Base-by-base conservation (phyloP, 2,113 vertebrate genomes). In the Opisthocomus hoazin region DNA sequence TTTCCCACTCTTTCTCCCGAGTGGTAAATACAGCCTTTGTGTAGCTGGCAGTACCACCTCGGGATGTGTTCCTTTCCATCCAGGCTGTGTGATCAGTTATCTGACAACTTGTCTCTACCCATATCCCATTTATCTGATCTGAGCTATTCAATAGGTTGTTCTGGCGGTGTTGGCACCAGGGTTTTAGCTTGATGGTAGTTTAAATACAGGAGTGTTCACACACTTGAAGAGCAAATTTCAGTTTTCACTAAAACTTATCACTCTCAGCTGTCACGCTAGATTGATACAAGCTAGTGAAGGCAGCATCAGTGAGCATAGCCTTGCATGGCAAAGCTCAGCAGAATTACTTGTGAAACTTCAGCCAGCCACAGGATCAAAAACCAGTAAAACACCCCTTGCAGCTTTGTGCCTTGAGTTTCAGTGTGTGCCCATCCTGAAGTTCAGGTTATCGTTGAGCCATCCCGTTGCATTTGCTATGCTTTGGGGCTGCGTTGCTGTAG, bases 381-480 rank as follows among this genome's bases (percentile, higher is more conserved):
- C 4, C 19, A 15, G 15, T 34, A 5, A 45, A 75, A 26, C 3
- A 22, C 1, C 32, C 14, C 39, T 8, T 1, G 19, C 29, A 43
- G 37, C 19, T 50, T 11, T 37, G 56, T 23, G 37, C 60, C 54
- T 18, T 7, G n/a, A 45, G 21, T 26, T 39, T 36, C 24, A 51
- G 0, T 0, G 0, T 6, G 61, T 61, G 36, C n/a, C 45, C 34
- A 3, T 34, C 14, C 53, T 14, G 4, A 24, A 23, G n/a, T 3
- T 22, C 39, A 30, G 34, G 13, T 36, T n/a, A 16, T 8, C 15
- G 4, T 2, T 3, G 23, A 34, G 18, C 30, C 2, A 2, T 58
- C 61, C 23, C 41, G 1, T 22, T 27, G 46, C 21, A 5, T 39
- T 54, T 37, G 36, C 65, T 34, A 1, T 34, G 9, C 58, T 10